Evolutionary conservation across 2,888 invertebrate species (phyloP).

Genomic region (Coenonympha glycerion): DNA sequence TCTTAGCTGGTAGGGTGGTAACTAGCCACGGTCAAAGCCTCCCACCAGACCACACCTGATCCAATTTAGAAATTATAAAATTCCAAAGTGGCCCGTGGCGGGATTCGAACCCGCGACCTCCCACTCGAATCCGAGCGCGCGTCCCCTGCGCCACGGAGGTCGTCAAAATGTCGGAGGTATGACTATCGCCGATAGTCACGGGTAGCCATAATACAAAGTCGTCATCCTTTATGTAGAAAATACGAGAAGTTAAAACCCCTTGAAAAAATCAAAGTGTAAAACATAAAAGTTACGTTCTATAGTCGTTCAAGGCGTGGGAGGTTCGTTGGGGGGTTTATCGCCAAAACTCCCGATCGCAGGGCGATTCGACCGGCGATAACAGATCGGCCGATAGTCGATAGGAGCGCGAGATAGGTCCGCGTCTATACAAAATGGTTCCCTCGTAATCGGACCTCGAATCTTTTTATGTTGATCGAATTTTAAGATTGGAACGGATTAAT

Average conservation of each 20-base stretch:
- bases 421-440: conserved; percentile 60
- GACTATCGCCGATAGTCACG: no score
- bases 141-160: no score
- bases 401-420: conserved; percentile 36
- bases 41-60: no score
- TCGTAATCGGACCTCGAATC: conserved; percentile 49
- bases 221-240: background rate
- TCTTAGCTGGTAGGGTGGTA: no score
- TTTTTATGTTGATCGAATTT: conserved; percentile 27
- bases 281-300: background rate
- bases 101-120: no score
- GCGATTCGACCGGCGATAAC: conserved; percentile 28
- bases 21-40: no score
- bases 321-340: conserved; percentile 44
- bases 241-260: no score
- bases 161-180: no score
- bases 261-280: background rate
- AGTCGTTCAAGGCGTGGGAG: conserved; percentile 21
- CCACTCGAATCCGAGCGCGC: no score
- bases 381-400: conserved; percentile 28
- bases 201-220: no score
- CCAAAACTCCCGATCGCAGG: conserved; percentile 42
- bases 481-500: conserved; percentile 20
- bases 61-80: no score
- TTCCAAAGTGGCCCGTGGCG: no score